Percentiles rank a stretch among this genome's conserved stretches.
phyloP scores from a whole-genome alignment of 2,113 vertebrate genomes.

The Pterophyllum scalare region DNA sequence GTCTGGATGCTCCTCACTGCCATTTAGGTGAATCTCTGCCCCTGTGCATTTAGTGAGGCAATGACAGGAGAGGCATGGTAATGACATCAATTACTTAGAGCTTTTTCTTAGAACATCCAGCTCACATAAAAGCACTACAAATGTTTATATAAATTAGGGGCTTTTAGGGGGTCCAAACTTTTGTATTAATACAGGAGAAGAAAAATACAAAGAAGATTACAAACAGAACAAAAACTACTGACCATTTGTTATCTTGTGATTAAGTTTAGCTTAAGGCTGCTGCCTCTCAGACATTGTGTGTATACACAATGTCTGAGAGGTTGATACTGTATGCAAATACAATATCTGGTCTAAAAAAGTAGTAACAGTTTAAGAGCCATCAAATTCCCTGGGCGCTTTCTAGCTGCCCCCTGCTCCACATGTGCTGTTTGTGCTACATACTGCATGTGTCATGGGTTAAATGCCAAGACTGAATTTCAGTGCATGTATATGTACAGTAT shows the following conservation, averaged over 20 bases:
- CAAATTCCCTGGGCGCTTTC: not conserved
- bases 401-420: too few relatives aligned
- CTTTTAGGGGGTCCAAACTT: slow-evolving; percentile 30
- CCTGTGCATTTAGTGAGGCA: slow-evolving; percentile 50
- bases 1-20: slow-evolving; percentile 5
- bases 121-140: slow-evolving; percentile 34
- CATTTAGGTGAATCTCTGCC: slow-evolving; percentile 52
- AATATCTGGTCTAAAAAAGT: not conserved
- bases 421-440: too few relatives aligned
- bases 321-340: not conserved
- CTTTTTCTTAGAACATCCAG: slow-evolving; percentile 31
- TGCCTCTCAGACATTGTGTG: not conserved
- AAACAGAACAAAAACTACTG: not conserved
- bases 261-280: not conserved
- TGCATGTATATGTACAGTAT: too few relatives aligned
- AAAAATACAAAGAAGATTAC: not conserved
- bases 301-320: not conserved
- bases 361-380: not conserved
- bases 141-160: slow-evolving; percentile 47
- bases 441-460: too few relatives aligned
- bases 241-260: not conserved
- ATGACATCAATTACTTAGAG: slow-evolving; percentile 61
- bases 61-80: slow-evolving; percentile 64
- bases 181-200: not conserved
- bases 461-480: too few relatives aligned